A percentile compares a stretch with the other conserved stretches of the same genome.
phyloP scores from a whole-genome alignment of 53 echinoderm and acorn worm species.

The Paracentrotus lividus region DNA sequence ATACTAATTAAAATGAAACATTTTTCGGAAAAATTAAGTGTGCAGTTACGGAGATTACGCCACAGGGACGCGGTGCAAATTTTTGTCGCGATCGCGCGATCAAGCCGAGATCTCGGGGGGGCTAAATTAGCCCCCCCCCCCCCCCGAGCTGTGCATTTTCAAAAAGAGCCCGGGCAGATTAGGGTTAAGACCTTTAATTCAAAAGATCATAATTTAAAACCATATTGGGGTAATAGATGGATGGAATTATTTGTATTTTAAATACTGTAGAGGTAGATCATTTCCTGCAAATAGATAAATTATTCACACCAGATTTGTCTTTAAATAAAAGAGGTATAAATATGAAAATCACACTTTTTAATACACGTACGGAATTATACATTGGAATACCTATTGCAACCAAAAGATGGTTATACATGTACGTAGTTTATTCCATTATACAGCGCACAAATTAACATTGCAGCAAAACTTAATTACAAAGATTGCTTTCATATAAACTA shows the following conservation, averaged over 20 bases:
- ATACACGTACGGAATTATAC: not conserved
- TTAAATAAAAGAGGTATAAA: not conserved
- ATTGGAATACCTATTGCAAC: not conserved
- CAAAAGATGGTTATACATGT: not conserved
- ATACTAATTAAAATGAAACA: too few relatives aligned
- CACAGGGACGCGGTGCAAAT: too few relatives aligned
- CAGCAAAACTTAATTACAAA: slow-evolving; percentile 4
- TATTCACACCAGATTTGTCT: not conserved
- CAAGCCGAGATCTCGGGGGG: too few relatives aligned
- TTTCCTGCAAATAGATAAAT: not conserved
- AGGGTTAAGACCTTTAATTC: too few relatives aligned
- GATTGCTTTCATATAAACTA: not conserved
- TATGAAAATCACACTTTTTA: not conserved
- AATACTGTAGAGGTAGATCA: not conserved
- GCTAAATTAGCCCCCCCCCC: too few relatives aligned
- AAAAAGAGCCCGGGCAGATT: too few relatives aligned
- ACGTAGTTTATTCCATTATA: not conserved
- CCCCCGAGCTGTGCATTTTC: too few relatives aligned
- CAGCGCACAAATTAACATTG: not conserved
- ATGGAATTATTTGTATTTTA: not conserved
- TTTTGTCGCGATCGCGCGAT: too few relatives aligned
- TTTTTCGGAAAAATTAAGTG: too few relatives aligned
- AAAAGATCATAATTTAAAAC: too few relatives aligned
- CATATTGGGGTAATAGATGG: not conserved
- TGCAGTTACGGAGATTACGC: too few relatives aligned